Conservation (phyloP, 2,888 invertebrate genomes). For the Cylloceria caligata region DNA sequence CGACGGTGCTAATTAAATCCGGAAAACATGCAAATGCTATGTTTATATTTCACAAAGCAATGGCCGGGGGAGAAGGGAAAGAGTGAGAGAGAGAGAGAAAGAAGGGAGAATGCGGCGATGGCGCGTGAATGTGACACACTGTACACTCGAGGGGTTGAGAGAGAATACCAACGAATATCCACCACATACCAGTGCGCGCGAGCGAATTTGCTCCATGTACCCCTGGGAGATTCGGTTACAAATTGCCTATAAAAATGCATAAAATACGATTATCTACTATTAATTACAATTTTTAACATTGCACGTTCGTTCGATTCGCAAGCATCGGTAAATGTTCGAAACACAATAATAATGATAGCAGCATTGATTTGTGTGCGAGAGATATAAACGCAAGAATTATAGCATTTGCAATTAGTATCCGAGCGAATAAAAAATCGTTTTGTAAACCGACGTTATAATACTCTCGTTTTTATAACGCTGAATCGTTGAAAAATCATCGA, state of each 20-base stretch:
- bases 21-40: constrained; percentile 83
- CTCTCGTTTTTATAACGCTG: constrained; percentile 1
- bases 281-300: constrained; percentile 78
- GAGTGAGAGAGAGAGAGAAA: constrained; percentile 59
- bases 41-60: constrained; percentile 80
- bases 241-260: constrained; percentile 83
- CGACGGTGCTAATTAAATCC: constrained; percentile 82
- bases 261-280: constrained; percentile 80
- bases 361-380: constrained; percentile 27
- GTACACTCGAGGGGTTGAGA: constrained; percentile 37
- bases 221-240: constrained; percentile 77
- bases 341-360: constrained; percentile 54
- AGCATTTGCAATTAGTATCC: constrained; percentile 54
- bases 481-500: constrained; percentile 61
- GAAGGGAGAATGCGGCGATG: constrained; percentile 62
- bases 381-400: constrained; percentile 56
- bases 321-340: constrained; percentile 53
- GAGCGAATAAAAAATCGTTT: constrained; percentile 41
- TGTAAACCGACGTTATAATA: constrained; percentile 23
- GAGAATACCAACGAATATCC: constrained; percentile 26
- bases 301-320: constrained; percentile 40
- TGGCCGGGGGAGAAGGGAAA: constrained; percentile 67
- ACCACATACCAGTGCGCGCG: constrained; percentile 43
- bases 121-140: constrained; percentile 22
- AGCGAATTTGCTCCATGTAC: constrained; percentile 61